These are phyloP conservation scores for Sinosuthora webbiana DNA, from an alignment of 2,113 vertebrate genomes.

Conservation along the genomic window DNA sequence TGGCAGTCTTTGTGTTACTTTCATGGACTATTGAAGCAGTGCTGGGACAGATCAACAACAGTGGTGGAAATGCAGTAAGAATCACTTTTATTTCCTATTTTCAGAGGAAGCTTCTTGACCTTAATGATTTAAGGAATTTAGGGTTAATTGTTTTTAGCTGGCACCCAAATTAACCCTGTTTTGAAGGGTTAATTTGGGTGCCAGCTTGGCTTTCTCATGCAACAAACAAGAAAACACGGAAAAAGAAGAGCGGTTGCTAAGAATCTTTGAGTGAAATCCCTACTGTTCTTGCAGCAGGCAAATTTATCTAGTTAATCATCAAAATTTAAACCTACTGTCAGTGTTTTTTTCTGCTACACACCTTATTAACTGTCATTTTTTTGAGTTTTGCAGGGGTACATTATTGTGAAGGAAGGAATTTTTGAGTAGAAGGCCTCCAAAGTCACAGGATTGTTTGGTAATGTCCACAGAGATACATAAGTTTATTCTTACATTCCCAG, in stretches of 20 bases:
- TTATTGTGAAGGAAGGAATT: not conserved
- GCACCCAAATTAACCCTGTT: not conserved
- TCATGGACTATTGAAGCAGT: not conserved
- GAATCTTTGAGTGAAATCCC: not conserved
- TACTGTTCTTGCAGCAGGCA: not conserved
- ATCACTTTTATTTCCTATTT: not conserved
- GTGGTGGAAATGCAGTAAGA: not conserved
- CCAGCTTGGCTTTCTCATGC: not conserved
- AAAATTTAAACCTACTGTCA: not conserved
- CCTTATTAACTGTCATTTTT: not conserved
- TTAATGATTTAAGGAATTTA: not conserved
- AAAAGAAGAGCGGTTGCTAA: not conserved
- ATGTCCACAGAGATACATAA: rapidly evolving
- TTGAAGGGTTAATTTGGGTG: not conserved
- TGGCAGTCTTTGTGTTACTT: not conserved
- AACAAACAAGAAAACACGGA: not conserved
- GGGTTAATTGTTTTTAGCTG: not conserved
- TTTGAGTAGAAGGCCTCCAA: not conserved
- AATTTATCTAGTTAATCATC: not conserved
- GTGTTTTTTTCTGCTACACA: not conserved
- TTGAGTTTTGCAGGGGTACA: not conserved
- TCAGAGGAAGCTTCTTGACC: not conserved
- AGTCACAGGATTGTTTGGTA: not conserved
- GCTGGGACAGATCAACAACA: not conserved
- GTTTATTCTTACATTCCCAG: not conserved